Evolutionary conservation across 2,113 vertebrate species (phyloP).

Genomic region (Periophthalmodon schlosseri): DNA sequence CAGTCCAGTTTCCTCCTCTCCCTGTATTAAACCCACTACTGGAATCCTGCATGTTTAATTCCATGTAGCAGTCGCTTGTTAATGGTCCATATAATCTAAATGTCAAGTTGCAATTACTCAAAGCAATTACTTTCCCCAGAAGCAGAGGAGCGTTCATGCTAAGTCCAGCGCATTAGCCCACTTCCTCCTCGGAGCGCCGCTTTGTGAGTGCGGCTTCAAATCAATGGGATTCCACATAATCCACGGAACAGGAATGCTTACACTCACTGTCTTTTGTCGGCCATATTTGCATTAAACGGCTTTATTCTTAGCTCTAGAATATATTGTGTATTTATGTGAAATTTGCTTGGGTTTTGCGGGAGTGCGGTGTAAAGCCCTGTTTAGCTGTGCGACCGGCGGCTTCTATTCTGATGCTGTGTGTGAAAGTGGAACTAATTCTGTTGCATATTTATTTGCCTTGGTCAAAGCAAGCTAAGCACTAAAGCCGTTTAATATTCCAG

Average conservation of each 20-base stretch:
- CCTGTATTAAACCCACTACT: neutral
- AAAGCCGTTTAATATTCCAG: slow-evolving; percentile 62
- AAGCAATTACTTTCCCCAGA: neutral
- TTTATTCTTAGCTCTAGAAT: slow-evolving; percentile 22
- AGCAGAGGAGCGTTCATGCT: neutral
- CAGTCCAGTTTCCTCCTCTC: neutral
- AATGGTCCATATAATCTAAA: slow-evolving; percentile 7
- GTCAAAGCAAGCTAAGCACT: slow-evolving; percentile 56
- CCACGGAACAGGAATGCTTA: neutral
- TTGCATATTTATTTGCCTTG: slow-evolving; percentile 72
- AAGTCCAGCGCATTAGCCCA: neutral
- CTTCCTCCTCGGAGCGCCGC: neutral
- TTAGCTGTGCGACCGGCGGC: slow-evolving; percentile 63
- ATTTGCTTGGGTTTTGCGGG: slow-evolving; percentile 49
- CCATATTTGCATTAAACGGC: slow-evolving; percentile 11
- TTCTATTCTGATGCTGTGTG: slow-evolving; percentile 57
- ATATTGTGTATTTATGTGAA: slow-evolving; percentile 59
- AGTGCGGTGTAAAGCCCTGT: slow-evolving; percentile 69
- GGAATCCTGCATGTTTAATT: neutral
- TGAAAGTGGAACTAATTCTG: slow-evolving; percentile 72
- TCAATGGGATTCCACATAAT: neutral
- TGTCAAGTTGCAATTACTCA: slow-evolving; percentile 11
- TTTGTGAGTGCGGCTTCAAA: neutral
- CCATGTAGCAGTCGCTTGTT: neutral
- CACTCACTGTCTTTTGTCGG: neutral